These are phyloP conservation scores for Clostera curtula DNA, from an alignment of 2,888 invertebrate species.

Conservation along the genomic window DNA sequence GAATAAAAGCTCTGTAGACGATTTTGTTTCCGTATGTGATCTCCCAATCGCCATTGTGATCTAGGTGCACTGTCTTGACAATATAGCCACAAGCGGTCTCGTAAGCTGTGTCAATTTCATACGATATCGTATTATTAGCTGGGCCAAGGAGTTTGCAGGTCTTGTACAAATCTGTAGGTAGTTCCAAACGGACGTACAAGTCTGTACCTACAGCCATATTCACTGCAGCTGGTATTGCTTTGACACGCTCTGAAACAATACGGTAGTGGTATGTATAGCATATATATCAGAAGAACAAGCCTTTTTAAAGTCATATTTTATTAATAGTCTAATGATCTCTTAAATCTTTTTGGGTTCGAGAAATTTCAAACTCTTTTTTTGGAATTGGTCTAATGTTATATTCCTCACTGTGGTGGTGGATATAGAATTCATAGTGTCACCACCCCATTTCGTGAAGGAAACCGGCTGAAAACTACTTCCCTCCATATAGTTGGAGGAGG, in stretches of 20 bases:
- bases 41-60: constrained; percentile 39
- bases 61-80: constrained; percentile 23
- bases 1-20: constrained; percentile 32
- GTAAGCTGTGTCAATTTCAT: constrained; percentile 25
- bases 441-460: no score
- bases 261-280: constrained; percentile 8
- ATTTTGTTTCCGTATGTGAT: constrained; percentile 42
- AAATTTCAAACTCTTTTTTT: no score
- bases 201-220: constrained; percentile 37
- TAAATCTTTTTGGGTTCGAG: no score
- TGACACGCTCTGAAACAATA: constrained; percentile 35
- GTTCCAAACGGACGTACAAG: constrained; percentile 37
- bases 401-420: no score
- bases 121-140: constrained; percentile 14
- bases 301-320: no score
- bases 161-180: constrained; percentile 25
- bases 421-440: no score
- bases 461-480: no score
- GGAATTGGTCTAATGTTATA: no score
- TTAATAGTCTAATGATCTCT: no score
- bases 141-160: constrained; percentile 43
- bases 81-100: constrained; percentile 37
- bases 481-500: no score
- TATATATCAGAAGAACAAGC: no score
- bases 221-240: constrained; percentile 27